phyloP scores from a whole-genome alignment of 2,113 vertebrate species.

The Collichthys lucidus region DNA sequence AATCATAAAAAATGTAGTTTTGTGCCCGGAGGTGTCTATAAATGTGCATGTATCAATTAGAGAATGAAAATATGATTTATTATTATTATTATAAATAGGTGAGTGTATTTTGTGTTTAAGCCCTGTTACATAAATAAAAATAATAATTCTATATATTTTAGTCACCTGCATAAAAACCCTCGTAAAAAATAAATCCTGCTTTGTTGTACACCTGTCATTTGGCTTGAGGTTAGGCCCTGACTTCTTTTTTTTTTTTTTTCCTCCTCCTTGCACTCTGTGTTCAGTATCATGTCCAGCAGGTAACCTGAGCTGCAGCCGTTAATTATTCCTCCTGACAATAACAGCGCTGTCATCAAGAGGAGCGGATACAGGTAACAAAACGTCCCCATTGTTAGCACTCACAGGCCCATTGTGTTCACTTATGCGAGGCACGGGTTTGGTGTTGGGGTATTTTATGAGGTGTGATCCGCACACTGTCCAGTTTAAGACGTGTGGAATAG shows the following conservation, averaged over 20 bases:
- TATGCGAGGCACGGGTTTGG: constrained; percentile 50
- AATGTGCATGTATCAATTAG: background rate
- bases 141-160: background rate
- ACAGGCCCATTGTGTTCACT: constrained; percentile 57
- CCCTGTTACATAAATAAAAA: background rate
- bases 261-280: constrained; percentile 3
- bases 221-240: constrained; percentile 45
- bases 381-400: constrained; percentile 45
- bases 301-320: constrained; percentile 43
- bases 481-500: constrained; percentile 48
- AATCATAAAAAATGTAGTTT: constrained; percentile 16
- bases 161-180: background rate
- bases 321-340: constrained; percentile 52
- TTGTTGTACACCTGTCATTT: constrained; percentile 16
- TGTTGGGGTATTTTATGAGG: constrained; percentile 42
- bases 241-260: constrained; percentile 5
- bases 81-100: background rate
- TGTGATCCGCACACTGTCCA: constrained; percentile 48
- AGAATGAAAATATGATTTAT: background rate
- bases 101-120: background rate
- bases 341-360: constrained; percentile 35
- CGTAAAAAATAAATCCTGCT: background rate
- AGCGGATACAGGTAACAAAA: constrained; percentile 36
- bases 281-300: constrained; percentile 50
- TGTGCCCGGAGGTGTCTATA: background rate